Evolutionary conservation across 2,888 invertebrate genomes (phyloP), one percentile per base, ranked within the genome.

Genomic region (Drosophila prostipennis): DNA sequence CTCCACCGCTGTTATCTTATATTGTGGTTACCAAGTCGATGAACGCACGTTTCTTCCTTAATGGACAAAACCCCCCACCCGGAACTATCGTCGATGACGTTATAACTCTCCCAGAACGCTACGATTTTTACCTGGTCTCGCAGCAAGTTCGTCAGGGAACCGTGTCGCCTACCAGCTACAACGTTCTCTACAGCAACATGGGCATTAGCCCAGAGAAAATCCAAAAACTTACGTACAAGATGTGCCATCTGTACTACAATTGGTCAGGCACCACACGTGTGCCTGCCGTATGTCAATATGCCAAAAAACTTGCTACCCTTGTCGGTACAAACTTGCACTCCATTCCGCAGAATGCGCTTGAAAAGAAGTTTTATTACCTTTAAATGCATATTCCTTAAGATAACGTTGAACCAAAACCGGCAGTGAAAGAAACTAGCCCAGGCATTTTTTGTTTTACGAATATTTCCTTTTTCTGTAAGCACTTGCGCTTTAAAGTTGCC

Each of bases 201-300:
- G 94, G 94, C 0, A 91, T 97, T 0, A 91, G 92, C 0, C 95
- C 97, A 0, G 97, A 98, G 79, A 93, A 94, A 90, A 92, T 98
- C 48, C 98, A 99, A 91, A 93, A 95, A 13, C 90, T 99, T 34
- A 96, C 98, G 0, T 98, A 96, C 92, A 98, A 98, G 91, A 91
- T 98, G 89, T 94, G 94, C 0, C 98, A 98, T 89, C 93, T 98
- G 93, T 99, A 99, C 90, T 99, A 95, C 92, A 99, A 99, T 92
- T 98, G 98, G 96, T 95, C 96, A 53, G 96, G 96, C 77, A 93
- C 96, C 1, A 95, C 96, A 13, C 94, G 97, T 23, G 98, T 98
- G 10, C 98, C 98, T 0, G 96, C 98, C 0, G 98, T 98, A 0
- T 97, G 97, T 89, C 98, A 98, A 90, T 98, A 98, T 90, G 98